Percentiles rank a stretch among this genome's conserved stretches.
Conservation (phyloP, 1,140 invertebrate genomes). For the Magallana angulata region DNA sequence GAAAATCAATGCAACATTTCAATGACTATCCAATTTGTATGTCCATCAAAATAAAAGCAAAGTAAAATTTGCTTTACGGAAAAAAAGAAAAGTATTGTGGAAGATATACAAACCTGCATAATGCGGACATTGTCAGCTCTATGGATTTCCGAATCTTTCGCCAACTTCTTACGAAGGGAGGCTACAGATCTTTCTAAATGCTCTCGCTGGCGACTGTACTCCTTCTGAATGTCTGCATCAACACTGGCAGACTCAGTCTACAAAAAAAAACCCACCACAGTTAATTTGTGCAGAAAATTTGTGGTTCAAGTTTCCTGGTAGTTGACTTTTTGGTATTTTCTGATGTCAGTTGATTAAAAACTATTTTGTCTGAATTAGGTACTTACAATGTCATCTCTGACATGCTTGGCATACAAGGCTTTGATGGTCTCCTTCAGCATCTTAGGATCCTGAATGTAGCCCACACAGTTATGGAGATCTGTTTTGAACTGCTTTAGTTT, state of each 20-base stretch:
- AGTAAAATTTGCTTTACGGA: not conserved
- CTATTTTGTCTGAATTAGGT: not conserved
- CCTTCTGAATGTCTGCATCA: conserved; percentile 86
- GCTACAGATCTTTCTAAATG: conserved; percentile 87
- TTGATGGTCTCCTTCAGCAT: conserved; percentile 89
- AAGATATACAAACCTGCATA: conserved; percentile 78
- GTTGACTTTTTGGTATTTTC: not conserved
- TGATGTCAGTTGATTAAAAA: not conserved
- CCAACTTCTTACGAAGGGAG: conserved; percentile 83
- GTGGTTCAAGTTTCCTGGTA: too few relatives aligned
- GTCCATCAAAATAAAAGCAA: too few relatives aligned
- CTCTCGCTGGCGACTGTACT: conserved; percentile 88
- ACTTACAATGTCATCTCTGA: conserved; percentile 80
- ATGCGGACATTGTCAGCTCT: conserved; percentile 80
- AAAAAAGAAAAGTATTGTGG: not conserved
- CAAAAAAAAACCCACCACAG: not conserved
- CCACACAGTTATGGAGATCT: conserved; percentile 88
- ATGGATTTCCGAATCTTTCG: conserved; percentile 79
- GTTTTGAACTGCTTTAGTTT: conserved; percentile 87
- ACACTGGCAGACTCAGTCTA: conserved; percentile 79
- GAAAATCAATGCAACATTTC: conserved; percentile 37
- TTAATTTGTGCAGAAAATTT: too few relatives aligned
- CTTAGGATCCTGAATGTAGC: conserved; percentile 87
- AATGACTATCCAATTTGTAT: not conserved
- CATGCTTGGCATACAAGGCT: conserved; percentile 88